These are phyloP conservation scores for Drosophila borborema DNA, from an alignment of 2,888 invertebrate species.

Conservation along the genomic window DNA sequence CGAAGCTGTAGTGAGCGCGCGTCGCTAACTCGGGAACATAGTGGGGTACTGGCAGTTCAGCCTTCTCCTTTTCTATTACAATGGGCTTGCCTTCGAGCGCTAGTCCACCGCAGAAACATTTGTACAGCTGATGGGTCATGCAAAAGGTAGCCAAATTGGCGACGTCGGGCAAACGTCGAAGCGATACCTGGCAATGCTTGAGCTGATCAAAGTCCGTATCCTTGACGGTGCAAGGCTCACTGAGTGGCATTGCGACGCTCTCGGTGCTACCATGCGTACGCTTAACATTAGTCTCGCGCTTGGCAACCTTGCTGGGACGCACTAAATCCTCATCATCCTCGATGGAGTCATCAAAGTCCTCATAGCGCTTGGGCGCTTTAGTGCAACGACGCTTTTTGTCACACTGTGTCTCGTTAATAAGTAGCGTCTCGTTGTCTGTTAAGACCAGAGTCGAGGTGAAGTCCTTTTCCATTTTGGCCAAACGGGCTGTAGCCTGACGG, in stretches of 20 bases:
- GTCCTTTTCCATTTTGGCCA: slow-evolving; percentile 90
- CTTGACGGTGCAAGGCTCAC: slow-evolving; percentile 63
- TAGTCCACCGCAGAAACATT: slow-evolving; percentile 88
- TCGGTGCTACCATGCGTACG: slow-evolving; percentile 13
- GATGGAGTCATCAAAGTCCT: slow-evolving; percentile 85
- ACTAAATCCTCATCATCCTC: slow-evolving; percentile 67
- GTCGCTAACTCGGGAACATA: slow-evolving; percentile 55
- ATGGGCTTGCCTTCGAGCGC: slow-evolving; percentile 79
- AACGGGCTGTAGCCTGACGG: slow-evolving; percentile 85
- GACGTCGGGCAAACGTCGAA: slow-evolving; percentile 79
- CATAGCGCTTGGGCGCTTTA: slow-evolving; percentile 88
- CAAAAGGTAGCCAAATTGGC: slow-evolving; percentile 88
- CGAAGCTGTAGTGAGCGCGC: slow-evolving; percentile 83
- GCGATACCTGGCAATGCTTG: slow-evolving; percentile 80
- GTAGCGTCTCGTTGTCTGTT: slow-evolving; percentile 88
- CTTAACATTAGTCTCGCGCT: slow-evolving; percentile 29
- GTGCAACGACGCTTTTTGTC: slow-evolving; percentile 86
- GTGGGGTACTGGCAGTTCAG: slow-evolving; percentile 38
- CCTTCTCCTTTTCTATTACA: slow-evolving; percentile 76
- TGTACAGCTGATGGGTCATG: slow-evolving; percentile 88
- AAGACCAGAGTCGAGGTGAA: slow-evolving; percentile 90
- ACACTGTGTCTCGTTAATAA: slow-evolving; percentile 87
- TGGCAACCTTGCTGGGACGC: slow-evolving; percentile 25
- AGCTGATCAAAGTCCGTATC: slow-evolving; percentile 71
- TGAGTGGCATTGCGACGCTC: background rate